These are phyloP conservation scores for Manduca sexta DNA, from an alignment of 1,140 invertebrate species.

Conservation along the genomic window DNA sequence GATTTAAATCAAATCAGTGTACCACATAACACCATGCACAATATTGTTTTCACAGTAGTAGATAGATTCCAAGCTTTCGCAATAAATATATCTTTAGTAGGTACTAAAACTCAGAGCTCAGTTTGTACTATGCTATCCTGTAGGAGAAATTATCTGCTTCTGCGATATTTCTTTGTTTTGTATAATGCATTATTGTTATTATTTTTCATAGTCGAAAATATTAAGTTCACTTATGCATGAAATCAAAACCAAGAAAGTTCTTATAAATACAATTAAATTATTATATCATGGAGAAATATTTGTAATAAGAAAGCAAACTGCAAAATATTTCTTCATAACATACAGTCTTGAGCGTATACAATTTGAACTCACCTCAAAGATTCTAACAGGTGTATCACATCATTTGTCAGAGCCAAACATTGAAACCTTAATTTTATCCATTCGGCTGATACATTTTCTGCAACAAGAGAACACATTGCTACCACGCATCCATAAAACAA, in stretches of 20 bases:
- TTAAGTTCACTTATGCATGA: too few species aligned
- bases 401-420: slow-evolving; percentile 78
- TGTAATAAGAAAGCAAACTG: slow-evolving; percentile 7
- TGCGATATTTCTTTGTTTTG: slow-evolving; percentile 14
- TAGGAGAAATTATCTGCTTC: slow-evolving; percentile 1
- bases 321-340: slow-evolving; percentile 67
- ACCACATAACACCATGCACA: slow-evolving; percentile 69
- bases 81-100: not conserved
- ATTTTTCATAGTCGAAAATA: not conserved
- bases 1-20: slow-evolving; percentile 16
- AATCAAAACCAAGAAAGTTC: slow-evolving; percentile 37
- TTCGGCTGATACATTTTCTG: slow-evolving; percentile 80
- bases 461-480: slow-evolving; percentile 38
- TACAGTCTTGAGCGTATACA: slow-evolving; percentile 20
- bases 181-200: not conserved
- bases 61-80: not conserved
- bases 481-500: too few species aligned
- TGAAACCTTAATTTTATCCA: slow-evolving; percentile 86
- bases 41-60: slow-evolving; percentile 14
- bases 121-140: too few species aligned
- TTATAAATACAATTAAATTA: slow-evolving; percentile 18
- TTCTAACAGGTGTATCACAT: slow-evolving; percentile 78
- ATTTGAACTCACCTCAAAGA: slow-evolving; percentile 74
- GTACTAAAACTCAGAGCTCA: too few species aligned
- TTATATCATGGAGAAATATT: slow-evolving; percentile 66